Evolutionary conservation across 2,888 invertebrate species (phyloP).

Genomic region (Chloroclystis v-ata): DNA sequence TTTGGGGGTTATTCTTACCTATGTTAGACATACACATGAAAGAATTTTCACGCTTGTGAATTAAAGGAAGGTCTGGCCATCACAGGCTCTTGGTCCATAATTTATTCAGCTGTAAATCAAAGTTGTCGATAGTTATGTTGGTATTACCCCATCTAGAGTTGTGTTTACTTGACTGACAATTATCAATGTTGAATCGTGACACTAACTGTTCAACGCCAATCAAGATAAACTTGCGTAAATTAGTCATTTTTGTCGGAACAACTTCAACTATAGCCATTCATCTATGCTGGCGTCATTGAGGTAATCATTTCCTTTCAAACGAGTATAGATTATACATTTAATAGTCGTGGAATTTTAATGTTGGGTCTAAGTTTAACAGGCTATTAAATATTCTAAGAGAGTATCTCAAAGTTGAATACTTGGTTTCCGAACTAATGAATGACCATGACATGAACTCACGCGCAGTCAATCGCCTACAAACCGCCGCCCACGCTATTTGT

Average conservation of each 20-base stretch:
- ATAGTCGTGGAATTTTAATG: constrained; percentile 9
- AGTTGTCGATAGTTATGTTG: constrained; percentile 10
- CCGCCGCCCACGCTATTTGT: constrained; percentile 46
- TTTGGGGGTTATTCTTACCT: too few relatives aligned
- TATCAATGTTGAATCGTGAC: constrained; percentile 16
- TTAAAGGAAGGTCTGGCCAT: too few relatives aligned
- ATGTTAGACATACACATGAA: too few relatives aligned
- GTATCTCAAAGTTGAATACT: constrained; percentile 24
- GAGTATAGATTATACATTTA: constrained; percentile 1
- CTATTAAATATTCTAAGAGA: constrained; percentile 17
- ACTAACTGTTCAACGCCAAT: constrained; percentile 14
- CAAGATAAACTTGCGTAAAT: constrained; percentile 17
- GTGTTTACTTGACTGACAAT: constrained; percentile 14
- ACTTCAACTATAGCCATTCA: constrained; percentile 12
- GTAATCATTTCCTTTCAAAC: constrained; percentile 7
- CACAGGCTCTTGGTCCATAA: too few relatives aligned
- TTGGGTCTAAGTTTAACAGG: constrained; percentile 15
- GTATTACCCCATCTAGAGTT: neutral
- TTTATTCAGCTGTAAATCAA: constrained; percentile 23
- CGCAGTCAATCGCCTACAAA: constrained; percentile 54
- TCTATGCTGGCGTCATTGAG: constrained; percentile 1
- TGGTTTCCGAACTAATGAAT: constrained; percentile 46
- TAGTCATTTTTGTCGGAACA: constrained; percentile 16
- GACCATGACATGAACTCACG: constrained; percentile 61
- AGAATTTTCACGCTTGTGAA: too few relatives aligned